phyloP scores from a whole-genome alignment of 2,113 vertebrate species.

The Aramus guarauna region DNA sequence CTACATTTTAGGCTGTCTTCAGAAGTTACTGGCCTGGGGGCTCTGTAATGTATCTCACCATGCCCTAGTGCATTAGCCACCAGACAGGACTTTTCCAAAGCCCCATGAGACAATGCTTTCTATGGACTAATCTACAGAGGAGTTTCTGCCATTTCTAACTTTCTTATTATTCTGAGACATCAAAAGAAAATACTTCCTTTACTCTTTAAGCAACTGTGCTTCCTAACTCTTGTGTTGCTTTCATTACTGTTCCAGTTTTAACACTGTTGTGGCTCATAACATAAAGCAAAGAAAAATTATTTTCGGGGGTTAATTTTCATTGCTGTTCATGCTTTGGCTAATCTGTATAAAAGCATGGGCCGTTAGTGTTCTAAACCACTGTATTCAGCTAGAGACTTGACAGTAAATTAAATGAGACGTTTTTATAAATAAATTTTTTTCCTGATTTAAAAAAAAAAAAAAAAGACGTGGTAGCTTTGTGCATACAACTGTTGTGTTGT shows the following conservation, averaged over 20 bases:
- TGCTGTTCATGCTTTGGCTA: conserved; percentile 67
- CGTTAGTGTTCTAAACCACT: conserved; percentile 57
- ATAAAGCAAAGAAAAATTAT: conserved; percentile 39
- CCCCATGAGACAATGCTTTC: conserved; percentile 81
- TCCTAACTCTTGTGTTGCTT: conserved; percentile 69
- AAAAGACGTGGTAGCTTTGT: conserved; percentile 57
- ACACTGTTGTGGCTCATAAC: conserved; percentile 62
- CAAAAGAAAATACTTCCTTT: conserved; percentile 66
- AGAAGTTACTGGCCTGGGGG: conserved; percentile 84
- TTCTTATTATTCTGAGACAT: conserved; percentile 68
- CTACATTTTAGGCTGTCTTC: conserved; percentile 84
- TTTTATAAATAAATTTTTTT: conserved; percentile 72
- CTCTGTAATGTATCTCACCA: conserved; percentile 80
- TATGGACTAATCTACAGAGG: conserved; percentile 81
- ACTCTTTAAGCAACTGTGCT: conserved; percentile 68
- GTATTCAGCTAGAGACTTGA: conserved; percentile 58
- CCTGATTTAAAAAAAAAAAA: conserved; percentile 27
- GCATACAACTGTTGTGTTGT: conserved; percentile 64
- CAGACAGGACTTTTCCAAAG: conserved; percentile 85
- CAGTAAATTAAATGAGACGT: conserved; percentile 61
- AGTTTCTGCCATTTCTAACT: conserved; percentile 76
- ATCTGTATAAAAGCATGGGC: conserved; percentile 68
- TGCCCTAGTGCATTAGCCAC: conserved; percentile 75
- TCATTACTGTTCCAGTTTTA: conserved; percentile 64
- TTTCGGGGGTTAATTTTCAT: conserved; percentile 32